Evolutionary conservation across 2,113 vertebrate species (phyloP).

Genomic region (Plotosus lineatus): DNA sequence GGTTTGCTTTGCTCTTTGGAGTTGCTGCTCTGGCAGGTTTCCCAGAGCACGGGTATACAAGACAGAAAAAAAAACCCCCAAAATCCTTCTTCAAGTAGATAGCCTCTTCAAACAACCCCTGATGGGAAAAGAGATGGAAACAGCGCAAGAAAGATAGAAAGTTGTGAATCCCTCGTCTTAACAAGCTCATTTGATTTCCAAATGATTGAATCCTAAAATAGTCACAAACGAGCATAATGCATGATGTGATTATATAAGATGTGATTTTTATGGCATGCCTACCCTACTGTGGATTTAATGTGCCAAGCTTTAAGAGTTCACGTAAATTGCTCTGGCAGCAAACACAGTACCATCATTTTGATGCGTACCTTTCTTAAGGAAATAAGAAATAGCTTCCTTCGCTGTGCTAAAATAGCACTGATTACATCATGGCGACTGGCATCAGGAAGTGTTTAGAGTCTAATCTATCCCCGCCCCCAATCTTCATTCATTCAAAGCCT

Average conservation of each 20-base stretch:
- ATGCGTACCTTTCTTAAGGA: constrained; percentile 18
- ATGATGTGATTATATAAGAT: constrained; percentile 23
- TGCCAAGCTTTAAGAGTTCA: constrained; percentile 21
- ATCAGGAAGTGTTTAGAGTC: constrained; percentile 28
- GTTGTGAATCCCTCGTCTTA: constrained; percentile 16
- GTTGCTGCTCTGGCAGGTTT: constrained; percentile 61
- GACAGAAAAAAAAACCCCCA: no score
- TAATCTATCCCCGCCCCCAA: constrained; percentile 34
- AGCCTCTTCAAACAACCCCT: constrained; percentile 70
- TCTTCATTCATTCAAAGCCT: constrained; percentile 36
- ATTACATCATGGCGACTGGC: constrained; percentile 42
- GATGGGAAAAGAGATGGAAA: background rate
- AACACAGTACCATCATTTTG: constrained; percentile 22
- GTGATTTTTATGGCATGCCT: constrained; percentile 26
- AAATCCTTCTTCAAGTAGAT: constrained; percentile 63
- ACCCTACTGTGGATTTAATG: constrained; percentile 16
- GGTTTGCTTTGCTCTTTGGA: constrained; percentile 64
- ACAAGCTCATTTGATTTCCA: constrained; percentile 40
- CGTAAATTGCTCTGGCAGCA: constrained; percentile 36
- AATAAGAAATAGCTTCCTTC: constrained; percentile 28
- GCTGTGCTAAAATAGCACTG: constrained; percentile 33
- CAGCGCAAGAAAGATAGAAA: background rate
- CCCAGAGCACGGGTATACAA: constrained; percentile 71
- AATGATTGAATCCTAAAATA: constrained; percentile 34
- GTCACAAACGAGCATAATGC: constrained; percentile 23